Percentiles rank a stretch among this genome's conserved stretches.
These are phyloP conservation scores for Bergia puertoricense DNA, from an alignment of 92 coral and sea anemone genomes.

Conservation along the genomic window DNA sequence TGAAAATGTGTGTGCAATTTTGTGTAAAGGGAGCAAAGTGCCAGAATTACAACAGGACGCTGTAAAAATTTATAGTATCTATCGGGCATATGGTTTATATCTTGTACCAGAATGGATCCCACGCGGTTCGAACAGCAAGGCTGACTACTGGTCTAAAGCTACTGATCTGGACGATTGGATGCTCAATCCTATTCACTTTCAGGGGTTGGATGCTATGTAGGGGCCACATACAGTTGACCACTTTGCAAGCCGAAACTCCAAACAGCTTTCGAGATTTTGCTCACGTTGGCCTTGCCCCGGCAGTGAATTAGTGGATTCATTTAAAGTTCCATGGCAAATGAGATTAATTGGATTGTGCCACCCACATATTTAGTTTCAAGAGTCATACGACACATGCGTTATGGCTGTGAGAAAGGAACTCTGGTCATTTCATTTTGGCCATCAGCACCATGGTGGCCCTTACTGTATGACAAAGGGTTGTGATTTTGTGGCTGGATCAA, in stretches of 20 bases:
- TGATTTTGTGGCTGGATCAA: background rate
- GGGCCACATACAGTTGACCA: constrained; percentile 52
- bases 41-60: constrained; percentile 9
- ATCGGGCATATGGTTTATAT: too few species aligned
- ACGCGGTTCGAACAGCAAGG: too few species aligned
- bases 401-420: background rate
- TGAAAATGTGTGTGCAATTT: background rate
- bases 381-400: background rate
- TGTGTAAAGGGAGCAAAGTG: background rate
- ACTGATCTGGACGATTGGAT: too few species aligned
- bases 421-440: too few species aligned
- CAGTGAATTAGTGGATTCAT: constrained; percentile 10
- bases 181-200: too few species aligned
- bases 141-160: too few species aligned
- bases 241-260: constrained; percentile 46
- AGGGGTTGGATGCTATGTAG: constrained; percentile 45
- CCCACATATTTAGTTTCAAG: background rate
- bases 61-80: constrained; percentile 2
- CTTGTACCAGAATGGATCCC: too few species aligned
- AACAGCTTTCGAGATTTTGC: constrained; percentile 60
- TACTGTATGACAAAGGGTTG: background rate
- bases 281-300: too few species aligned
- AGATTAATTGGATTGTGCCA: constrained; percentile 65
- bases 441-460: too few species aligned
- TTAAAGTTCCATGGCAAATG: background rate